Percentiles rank a stretch among this genome's conserved stretches.
Conservation (phyloP, 1,140 invertebrate genomes). For the Aphidius ervi region DNA sequence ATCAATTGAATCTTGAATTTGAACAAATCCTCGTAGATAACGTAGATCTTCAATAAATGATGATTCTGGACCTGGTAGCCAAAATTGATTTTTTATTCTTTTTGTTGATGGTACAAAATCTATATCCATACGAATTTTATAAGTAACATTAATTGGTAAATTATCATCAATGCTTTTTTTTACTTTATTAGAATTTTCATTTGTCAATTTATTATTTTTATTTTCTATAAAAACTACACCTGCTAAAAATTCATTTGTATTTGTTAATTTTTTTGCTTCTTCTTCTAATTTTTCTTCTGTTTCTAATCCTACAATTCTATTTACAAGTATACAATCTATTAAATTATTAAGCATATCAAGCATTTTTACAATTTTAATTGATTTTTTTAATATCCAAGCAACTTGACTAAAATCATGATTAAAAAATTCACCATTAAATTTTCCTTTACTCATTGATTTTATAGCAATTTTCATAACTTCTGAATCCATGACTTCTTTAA, state of each 20-base stretch:
- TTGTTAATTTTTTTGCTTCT: conserved; percentile 53
- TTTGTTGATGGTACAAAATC: conserved; percentile 63
- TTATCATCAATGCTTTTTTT: conserved; percentile 30
- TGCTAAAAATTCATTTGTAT: conserved; percentile 58
- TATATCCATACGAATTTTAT: conserved; percentile 66
- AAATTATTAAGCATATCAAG: conserved; percentile 50
- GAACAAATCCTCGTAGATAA: conserved; percentile 65
- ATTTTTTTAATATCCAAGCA: conserved; percentile 40
- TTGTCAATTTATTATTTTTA: conserved; percentile 18
- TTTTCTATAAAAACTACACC: conserved; percentile 52
- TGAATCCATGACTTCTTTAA: conserved; percentile 48
- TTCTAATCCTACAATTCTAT: conserved; percentile 55
- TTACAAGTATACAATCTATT: conserved; percentile 58
- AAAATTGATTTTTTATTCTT: conserved; percentile 59
- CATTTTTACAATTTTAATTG: conserved; percentile 38
- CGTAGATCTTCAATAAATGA: conserved; percentile 62
- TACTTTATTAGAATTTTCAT: no score
- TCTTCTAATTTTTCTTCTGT: conserved; percentile 53
- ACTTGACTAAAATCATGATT: conserved; percentile 40
- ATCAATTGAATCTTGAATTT: conserved; percentile 64
- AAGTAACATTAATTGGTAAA: conserved; percentile 49
- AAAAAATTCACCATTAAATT: conserved; percentile 35
- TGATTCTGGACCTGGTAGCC: conserved; percentile 62
- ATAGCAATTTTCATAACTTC: conserved; percentile 45
- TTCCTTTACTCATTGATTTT: conserved; percentile 36